Base-by-base conservation (phyloP, 2,797 vertebrate genomes). In the Garrulus glandarius region DNA sequence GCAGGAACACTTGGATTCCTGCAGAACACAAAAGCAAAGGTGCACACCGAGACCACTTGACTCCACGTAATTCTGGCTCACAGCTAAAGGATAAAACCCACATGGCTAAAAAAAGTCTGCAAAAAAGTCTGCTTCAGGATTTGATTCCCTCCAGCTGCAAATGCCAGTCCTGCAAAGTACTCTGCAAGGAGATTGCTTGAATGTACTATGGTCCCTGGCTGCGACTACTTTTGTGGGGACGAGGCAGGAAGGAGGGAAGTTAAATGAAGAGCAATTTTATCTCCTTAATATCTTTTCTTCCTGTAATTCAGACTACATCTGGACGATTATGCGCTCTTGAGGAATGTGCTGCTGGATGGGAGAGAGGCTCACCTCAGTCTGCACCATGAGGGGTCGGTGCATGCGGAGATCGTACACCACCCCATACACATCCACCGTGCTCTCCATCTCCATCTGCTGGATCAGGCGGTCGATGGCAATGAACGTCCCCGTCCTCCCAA, bases 361-460 rank as follows among this genome's bases (percentile, higher is more conserved):
- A 24, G 50, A 5, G 9, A 14, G 36, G 27, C 97, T 95, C 97
- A 99, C 99, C 98, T 99, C 99, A 19, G 99, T 99, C 79, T 99
- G 99, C 92, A 99, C 99, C 99, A 99, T 99, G 15, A 99, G 97
- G 11, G 98, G 91, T 6, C 99, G 98, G 96, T 99, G 99, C 99
- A 99, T 99, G 50, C 99, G 98, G 72, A 99, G 98, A 63, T 99
- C 98, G 7, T 99, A 98, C 43, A 99, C 98, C 15, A 98, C 98
- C 20, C 99, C 99, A 0, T 98, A 99, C 47, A 99, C 98, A 4
- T 99, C 99, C 87, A 99, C 99, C 0, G 86, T 87, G 39, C 98
- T 98, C 94, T 99, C 99, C 56, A 98, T 98, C 94, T 99, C 99
- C 24, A 99, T 99, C 97, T 99, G 99, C 96, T 98, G 99, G 95